phyloP scores from a whole-genome alignment of 2,113 vertebrate species.

The Chrysemys picta region DNA sequence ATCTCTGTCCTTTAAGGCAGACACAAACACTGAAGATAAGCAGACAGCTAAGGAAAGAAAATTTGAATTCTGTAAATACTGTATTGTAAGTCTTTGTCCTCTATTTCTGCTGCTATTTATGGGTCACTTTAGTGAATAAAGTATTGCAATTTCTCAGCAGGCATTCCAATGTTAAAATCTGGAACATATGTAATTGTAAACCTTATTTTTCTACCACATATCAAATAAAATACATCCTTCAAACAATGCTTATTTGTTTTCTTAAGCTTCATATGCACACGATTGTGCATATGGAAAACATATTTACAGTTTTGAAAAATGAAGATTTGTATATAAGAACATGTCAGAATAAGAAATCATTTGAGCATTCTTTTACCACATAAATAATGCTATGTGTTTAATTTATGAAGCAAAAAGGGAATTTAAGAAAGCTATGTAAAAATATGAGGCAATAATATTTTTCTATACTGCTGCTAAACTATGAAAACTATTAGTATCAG shows the following conservation, averaged over 20 bases:
- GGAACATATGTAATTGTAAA: not conserved
- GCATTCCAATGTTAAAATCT: not conserved
- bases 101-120: not conserved
- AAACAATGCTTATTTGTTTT: not conserved
- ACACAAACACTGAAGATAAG: not conserved
- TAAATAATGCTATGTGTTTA: conserved; percentile 12
- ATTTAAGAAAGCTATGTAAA: conserved; percentile 26
- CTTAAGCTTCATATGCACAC: not conserved
- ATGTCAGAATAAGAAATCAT: conserved; percentile 24
- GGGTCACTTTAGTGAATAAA: conserved; percentile 12
- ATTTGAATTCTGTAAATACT: not conserved
- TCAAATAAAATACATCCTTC: not conserved
- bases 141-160: not conserved
- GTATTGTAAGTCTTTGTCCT: not conserved
- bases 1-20: not conserved
- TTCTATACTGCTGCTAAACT: conserved; percentile 54
- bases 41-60: conserved; percentile 27
- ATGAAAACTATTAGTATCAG: conserved; percentile 53
- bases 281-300: not conserved
- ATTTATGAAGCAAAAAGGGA: not conserved
- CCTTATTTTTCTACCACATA: not conserved
- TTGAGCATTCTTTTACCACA: not conserved
- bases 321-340: not conserved
- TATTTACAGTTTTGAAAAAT: not conserved
- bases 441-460: not conserved